phyloP scores from a whole-genome alignment of 2,113 vertebrate species.

The Reinhardtius hippoglossoides region DNA sequence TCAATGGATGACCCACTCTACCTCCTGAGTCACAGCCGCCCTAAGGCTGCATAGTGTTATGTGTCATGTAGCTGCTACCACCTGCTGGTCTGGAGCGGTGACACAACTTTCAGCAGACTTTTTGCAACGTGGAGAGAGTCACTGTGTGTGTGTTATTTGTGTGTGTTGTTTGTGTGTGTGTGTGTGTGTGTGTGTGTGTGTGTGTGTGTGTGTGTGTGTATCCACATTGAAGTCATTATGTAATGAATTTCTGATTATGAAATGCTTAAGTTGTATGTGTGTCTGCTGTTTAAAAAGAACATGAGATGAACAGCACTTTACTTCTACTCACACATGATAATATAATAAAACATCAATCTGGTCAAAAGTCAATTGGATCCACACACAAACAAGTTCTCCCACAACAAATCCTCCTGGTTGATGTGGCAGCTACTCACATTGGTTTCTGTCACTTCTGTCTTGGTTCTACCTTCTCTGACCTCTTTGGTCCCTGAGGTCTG shows the following conservation, averaged over 20 bases:
- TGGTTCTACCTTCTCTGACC: constrained; percentile 24
- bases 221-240: no score
- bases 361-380: not conserved
- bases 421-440: no score
- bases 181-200: no score
- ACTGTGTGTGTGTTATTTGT: not conserved
- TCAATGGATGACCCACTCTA: not conserved
- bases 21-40: not conserved
- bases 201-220: not conserved
- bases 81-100: not conserved
- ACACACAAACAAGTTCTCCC: not conserved
- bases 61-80: constrained; percentile 19
- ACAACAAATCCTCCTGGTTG: no score
- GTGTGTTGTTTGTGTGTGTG: no score
- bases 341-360: no score
- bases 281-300: no score
- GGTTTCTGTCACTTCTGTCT: not conserved
- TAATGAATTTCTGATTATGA: no score
- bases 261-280: no score
- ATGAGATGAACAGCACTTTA: no score
- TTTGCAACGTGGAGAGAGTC: no score
- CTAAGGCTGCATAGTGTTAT: not conserved
- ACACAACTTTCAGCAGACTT: not conserved
- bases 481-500: constrained; percentile 16
- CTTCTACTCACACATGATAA: no score